phyloP scores from a whole-genome alignment of 2,888 invertebrate genomes.

The Reticulitermes lucifugus region DNA sequence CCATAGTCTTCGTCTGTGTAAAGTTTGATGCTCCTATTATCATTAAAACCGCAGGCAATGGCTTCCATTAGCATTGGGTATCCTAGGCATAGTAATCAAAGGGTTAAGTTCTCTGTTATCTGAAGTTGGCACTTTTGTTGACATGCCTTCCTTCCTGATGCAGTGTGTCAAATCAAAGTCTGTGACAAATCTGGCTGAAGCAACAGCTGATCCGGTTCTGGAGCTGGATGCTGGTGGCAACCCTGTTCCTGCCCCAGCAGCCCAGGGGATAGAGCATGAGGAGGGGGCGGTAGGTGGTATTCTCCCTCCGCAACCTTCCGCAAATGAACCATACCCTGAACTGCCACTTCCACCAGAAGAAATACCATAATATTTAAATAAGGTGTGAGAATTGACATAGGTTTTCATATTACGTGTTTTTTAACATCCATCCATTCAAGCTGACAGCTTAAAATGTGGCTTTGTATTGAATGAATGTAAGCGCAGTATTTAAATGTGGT shows the following conservation, averaged over 20 bases:
- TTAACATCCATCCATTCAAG: constrained; percentile 9
- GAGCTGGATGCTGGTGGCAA: constrained; percentile 74
- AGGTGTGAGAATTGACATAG: neutral
- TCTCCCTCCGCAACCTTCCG: constrained; percentile 50
- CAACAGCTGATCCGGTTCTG: constrained; percentile 89
- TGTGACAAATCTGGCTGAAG: constrained; percentile 95
- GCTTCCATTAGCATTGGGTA: no score
- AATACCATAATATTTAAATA: constrained; percentile 36
- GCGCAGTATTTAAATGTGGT: constrained; percentile 8
- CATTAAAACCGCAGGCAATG: no score
- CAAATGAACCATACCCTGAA: constrained; percentile 53
- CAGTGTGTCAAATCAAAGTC: constrained; percentile 98
- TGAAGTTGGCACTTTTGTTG: no score
- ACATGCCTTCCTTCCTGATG: constrained; percentile 46
- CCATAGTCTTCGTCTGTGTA: no score
- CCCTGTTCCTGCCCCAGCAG: constrained; percentile 57
- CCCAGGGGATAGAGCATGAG: constrained; percentile 48
- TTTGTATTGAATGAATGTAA: neutral
- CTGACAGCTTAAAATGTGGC: constrained; percentile 5
- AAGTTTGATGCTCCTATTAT: no score
- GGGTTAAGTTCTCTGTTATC: no score
- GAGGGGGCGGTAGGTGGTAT: constrained; percentile 54
- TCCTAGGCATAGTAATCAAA: no score
- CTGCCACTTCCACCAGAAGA: constrained; percentile 52
- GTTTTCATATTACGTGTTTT: constrained; percentile 2